These are phyloP conservation scores for Drosophila nigromelanica DNA, from an alignment of 1,140 invertebrate genomes.

Conservation along the genomic window DNA sequence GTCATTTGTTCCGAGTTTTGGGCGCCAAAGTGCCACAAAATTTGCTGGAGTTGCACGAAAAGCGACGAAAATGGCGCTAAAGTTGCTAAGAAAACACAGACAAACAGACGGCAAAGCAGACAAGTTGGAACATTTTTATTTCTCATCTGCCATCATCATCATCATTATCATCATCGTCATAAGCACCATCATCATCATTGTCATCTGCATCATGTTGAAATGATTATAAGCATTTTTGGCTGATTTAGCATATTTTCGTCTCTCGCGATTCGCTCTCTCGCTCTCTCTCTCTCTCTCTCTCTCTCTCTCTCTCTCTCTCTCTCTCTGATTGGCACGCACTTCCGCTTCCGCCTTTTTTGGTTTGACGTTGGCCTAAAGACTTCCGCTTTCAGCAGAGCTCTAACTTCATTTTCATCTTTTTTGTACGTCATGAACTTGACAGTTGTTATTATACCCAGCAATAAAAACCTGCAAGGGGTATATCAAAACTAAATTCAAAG, in stretches of 20 bases:
- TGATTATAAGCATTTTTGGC: slow-evolving; percentile 78
- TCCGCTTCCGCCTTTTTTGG: slow-evolving; percentile 66
- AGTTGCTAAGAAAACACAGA: slow-evolving; percentile 62
- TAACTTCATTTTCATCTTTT: slow-evolving; percentile 63
- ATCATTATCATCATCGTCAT: slow-evolving; percentile 39
- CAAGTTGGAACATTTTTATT: slow-evolving; percentile 35
- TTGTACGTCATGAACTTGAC: slow-evolving; percentile 37
- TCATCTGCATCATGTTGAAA: slow-evolving; percentile 54
- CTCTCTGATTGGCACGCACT: slow-evolving; percentile 65
- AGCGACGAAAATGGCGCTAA: slow-evolving; percentile 60
- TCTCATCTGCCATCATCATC: slow-evolving; percentile 8
- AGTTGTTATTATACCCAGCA: slow-evolving; percentile 22
- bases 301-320: slow-evolving; percentile 7
- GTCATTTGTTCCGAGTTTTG: slow-evolving; percentile 79
- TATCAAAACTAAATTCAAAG: neutral
- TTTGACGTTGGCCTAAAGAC: slow-evolving; percentile 77
- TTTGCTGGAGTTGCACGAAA: slow-evolving; percentile 44
- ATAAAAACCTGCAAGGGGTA: neutral
- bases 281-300: too few species aligned
- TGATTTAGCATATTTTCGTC: slow-evolving; percentile 73
- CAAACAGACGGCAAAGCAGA: slow-evolving; percentile 26
- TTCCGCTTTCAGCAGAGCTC: slow-evolving; percentile 65
- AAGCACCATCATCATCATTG: slow-evolving; percentile 45
- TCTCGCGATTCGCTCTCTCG: slow-evolving; percentile 22
- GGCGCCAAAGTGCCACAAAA: slow-evolving; percentile 78